Evolutionary conservation across 2,113 vertebrate species (phyloP).

Genomic region (Cercopithecus mona): DNA sequence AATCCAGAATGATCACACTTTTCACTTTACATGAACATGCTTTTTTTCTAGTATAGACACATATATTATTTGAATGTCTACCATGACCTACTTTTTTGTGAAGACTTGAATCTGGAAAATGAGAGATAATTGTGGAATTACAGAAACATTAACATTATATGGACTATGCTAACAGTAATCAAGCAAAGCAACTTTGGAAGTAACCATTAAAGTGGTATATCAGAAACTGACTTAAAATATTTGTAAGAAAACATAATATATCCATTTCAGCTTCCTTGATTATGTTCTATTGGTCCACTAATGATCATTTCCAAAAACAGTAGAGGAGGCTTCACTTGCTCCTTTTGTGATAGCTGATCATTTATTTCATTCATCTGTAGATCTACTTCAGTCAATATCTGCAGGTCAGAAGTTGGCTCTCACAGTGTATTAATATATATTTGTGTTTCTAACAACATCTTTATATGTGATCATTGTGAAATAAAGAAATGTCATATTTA

Average conservation of each 20-base stretch:
- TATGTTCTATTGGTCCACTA: not conserved
- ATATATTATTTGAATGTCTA: not conserved
- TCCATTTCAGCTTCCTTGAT: not conserved
- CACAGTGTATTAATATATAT: not conserved
- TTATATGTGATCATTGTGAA: not conserved
- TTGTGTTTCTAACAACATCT: not conserved
- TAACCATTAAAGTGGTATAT: not conserved
- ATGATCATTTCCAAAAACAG: not conserved
- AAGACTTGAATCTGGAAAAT: slow-evolving; percentile 30
- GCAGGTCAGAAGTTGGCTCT: not conserved
- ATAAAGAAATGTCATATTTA: not conserved
- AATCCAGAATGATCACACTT: not conserved
- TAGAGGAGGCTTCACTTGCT: not conserved
- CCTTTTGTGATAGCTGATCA: not conserved
- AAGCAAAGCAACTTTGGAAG: not conserved
- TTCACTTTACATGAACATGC: not conserved
- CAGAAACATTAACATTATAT: not conserved
- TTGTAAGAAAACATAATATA: not conserved
- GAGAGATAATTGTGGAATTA: not conserved
- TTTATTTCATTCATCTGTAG: not conserved
- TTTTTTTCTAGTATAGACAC: not conserved
- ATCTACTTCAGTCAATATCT: not conserved
- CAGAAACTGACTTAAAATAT: not conserved
- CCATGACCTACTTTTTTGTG: not conserved
- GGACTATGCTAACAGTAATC: not conserved